These are phyloP conservation scores for Bos indicus DNA, from an alignment of 2,113 vertebrate species.

Conservation along the genomic window DNA sequence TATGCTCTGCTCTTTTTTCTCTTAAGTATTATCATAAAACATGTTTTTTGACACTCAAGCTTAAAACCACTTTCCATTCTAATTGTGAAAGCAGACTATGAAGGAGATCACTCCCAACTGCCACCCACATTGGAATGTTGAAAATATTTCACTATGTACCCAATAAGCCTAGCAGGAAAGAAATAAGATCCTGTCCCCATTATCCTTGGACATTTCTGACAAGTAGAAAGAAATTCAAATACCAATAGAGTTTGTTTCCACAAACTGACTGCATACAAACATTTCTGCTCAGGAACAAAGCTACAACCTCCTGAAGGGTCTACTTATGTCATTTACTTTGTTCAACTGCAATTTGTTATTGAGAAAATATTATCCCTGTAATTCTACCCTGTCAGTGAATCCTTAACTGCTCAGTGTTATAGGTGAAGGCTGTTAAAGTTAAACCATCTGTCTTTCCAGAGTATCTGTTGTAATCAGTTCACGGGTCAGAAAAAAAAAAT, in stretches of 20 bases:
- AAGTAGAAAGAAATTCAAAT: constrained; percentile 29
- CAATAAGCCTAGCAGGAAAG: background rate
- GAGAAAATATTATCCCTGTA: constrained; percentile 44
- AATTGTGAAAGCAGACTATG: background rate
- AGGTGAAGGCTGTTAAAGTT: background rate
- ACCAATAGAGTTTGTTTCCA: background rate
- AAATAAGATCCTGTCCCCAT: background rate
- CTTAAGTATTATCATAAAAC: background rate
- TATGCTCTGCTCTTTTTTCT: background rate
- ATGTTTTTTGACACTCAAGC: background rate
- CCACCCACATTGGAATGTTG: background rate
- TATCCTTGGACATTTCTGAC: background rate
- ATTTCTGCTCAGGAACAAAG: constrained; percentile 48
- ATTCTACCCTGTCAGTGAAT: background rate
- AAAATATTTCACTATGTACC: constrained; percentile 8
- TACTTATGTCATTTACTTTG: background rate
- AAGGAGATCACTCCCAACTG: background rate
- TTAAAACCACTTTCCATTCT: constrained; percentile 4
- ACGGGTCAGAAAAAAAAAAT: background rate
- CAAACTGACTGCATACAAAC: background rate
- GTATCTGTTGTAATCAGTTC: constrained; percentile 8
- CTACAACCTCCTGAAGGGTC: background rate
- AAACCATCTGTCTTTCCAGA: background rate
- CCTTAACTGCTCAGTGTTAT: background rate
- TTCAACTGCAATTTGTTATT: constrained; percentile 17